A percentile compares a stretch with the other conserved stretches of the same genome.
Conservation (phyloP, 2,797 vertebrate genomes). For the Psittacula derbiana region DNA sequence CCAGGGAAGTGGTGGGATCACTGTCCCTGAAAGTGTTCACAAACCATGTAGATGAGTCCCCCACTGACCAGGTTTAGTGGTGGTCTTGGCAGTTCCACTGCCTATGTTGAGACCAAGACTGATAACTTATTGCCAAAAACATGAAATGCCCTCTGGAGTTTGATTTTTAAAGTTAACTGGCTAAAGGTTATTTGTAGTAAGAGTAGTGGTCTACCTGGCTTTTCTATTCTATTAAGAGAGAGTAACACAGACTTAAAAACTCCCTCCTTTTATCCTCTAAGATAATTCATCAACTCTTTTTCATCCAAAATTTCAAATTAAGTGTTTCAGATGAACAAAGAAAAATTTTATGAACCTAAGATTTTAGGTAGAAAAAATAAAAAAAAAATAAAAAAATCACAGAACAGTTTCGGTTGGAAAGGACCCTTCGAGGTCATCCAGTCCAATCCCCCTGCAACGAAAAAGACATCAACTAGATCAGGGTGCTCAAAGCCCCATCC, state of each 20-base stretch:
- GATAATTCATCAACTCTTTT: not conserved
- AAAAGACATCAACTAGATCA: not conserved
- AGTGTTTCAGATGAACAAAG: not conserved
- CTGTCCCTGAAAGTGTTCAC: not conserved
- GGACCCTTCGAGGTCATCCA: not conserved
- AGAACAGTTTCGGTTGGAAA: not conserved
- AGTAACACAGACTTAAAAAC: not conserved
- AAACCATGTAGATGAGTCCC: not conserved
- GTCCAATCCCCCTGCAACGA: fast-evolving
- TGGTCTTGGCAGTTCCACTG: not conserved
- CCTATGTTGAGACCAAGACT: not conserved
- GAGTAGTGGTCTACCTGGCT: not conserved
- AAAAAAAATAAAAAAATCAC: not conserved
- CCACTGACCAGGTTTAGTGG: not conserved
- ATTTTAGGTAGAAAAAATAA: not conserved
- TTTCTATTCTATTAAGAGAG: not conserved
- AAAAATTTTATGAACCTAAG: not conserved
- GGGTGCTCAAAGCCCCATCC: not conserved
- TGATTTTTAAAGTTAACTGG: not conserved
- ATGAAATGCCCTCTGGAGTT: not conserved
- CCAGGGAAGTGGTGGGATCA: not conserved
- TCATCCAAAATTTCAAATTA: not conserved
- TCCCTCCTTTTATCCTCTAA: not conserved
- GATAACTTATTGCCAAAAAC: not conserved
- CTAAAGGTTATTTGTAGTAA: not conserved